phyloP scores from a whole-genome alignment of 2,113 vertebrate species.

The Amazona vittata region DNA sequence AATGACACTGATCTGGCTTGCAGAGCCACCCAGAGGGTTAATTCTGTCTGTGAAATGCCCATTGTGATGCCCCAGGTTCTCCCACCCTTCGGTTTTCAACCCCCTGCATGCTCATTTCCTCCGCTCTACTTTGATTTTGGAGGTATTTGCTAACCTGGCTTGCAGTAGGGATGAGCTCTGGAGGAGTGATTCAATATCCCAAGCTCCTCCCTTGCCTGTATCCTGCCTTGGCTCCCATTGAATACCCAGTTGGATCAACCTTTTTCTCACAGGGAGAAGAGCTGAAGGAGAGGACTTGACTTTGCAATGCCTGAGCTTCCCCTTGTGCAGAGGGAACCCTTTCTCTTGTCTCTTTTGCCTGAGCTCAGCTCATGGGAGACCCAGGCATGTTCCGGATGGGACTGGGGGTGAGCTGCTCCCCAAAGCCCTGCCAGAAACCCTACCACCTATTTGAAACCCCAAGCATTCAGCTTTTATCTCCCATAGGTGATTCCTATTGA shows the following conservation, averaged over 20 bases:
- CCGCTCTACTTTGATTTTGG: background rate
- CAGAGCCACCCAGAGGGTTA: background rate
- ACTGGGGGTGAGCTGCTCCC: background rate
- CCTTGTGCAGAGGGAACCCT: background rate
- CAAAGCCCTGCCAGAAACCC: background rate
- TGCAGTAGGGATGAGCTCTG: background rate
- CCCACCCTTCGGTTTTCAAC: background rate
- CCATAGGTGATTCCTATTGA: background rate
- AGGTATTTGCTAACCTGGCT: background rate
- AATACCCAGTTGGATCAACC: background rate
- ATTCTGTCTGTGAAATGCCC: background rate
- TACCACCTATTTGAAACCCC: background rate
- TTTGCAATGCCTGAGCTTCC: background rate
- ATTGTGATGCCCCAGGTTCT: accelerated
- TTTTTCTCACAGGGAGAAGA: background rate
- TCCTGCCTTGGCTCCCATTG: background rate
- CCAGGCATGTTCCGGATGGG: background rate
- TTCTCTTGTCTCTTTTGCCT: background rate
- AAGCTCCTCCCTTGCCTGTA: background rate
- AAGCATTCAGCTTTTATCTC: background rate
- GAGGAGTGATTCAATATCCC: background rate
- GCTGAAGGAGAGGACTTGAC: background rate
- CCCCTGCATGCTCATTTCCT: background rate
- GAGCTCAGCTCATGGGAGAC: background rate
- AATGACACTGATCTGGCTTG: background rate